Conservation (phyloP, 2,888 invertebrate genomes). For the Vandiemenella viatica region DNA sequence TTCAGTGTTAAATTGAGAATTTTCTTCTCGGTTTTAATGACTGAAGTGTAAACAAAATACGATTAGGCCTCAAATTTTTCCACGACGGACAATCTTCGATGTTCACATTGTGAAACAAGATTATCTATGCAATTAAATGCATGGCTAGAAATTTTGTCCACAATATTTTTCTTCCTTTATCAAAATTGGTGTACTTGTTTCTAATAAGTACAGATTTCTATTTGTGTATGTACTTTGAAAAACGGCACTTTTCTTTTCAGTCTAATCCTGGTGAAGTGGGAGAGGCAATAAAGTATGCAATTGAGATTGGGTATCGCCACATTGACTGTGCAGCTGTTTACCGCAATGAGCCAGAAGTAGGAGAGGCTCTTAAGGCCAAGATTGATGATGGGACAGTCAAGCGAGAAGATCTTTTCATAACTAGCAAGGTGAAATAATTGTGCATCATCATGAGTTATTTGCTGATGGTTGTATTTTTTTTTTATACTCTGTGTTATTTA, state of each 20-base stretch:
- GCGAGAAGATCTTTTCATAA: conserved; percentile 54
- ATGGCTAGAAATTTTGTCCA: no score
- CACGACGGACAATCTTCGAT: no score
- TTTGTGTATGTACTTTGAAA: no score
- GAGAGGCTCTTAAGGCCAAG: conserved; percentile 44
- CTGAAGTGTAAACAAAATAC: no score
- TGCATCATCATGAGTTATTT: not conserved
- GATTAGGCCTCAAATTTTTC: no score
- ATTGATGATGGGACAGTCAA: conserved; percentile 47
- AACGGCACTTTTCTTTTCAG: conserved; percentile 36
- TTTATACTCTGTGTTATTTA: not conserved
- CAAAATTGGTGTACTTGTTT: no score
- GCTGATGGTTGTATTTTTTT: not conserved
- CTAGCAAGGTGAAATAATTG: conserved; percentile 37
- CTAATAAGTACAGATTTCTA: no score
- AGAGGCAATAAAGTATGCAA: conserved; percentile 52
- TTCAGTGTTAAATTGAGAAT: no score
- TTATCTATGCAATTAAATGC: no score
- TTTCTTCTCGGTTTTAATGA: no score
- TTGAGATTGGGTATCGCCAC: conserved; percentile 61
- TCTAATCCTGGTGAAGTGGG: conserved; percentile 47
- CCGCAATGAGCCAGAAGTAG: conserved; percentile 54
- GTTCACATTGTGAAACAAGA: no score
- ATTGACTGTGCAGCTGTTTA: conserved; percentile 61
- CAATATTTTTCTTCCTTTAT: no score